These are phyloP conservation scores for Cliona cf. orientalis DNA, from an alignment of 37 sponge, comb jelly and placozoan genomes.

Conservation along the genomic window DNA sequence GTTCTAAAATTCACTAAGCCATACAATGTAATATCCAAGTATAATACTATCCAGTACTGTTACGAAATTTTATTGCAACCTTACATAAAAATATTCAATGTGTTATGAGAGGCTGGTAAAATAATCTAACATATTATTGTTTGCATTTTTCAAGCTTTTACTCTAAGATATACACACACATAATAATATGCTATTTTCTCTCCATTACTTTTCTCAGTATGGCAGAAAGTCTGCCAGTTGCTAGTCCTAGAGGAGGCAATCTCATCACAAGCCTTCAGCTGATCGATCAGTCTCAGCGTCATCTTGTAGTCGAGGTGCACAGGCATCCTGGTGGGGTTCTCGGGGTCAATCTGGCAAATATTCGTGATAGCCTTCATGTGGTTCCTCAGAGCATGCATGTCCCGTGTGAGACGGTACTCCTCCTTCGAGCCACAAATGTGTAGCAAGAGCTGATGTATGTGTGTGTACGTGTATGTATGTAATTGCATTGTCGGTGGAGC, in stretches of 20 bases:
- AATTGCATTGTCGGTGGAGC: background rate
- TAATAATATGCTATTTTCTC: no score
- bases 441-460: slow-evolving; percentile 63
- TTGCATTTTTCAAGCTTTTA: no score
- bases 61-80: no score
- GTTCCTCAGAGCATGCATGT: slow-evolving; percentile 65
- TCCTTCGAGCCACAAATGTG: slow-evolving; percentile 90
- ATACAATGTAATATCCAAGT: no score
- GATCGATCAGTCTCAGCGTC: slow-evolving; percentile 71
- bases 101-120: no score
- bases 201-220: slow-evolving; percentile 59
- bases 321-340: slow-evolving; percentile 23
- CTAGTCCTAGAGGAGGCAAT: slow-evolving; percentile 57
- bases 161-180: no score
- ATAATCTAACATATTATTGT: no score
- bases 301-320: slow-evolving; percentile 65
- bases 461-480: background rate
- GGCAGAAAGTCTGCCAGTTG: slow-evolving; percentile 89
- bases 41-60: no score
- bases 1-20: no score
- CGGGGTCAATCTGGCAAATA: slow-evolving; percentile 38
- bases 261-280: slow-evolving; percentile 75
- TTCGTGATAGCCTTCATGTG: slow-evolving; percentile 48
- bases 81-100: no score
- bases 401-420: slow-evolving; percentile 73